Evolutionary conservation across 2,888 invertebrate genomes (phyloP).

Genomic region (Rhagium mordax): DNA sequence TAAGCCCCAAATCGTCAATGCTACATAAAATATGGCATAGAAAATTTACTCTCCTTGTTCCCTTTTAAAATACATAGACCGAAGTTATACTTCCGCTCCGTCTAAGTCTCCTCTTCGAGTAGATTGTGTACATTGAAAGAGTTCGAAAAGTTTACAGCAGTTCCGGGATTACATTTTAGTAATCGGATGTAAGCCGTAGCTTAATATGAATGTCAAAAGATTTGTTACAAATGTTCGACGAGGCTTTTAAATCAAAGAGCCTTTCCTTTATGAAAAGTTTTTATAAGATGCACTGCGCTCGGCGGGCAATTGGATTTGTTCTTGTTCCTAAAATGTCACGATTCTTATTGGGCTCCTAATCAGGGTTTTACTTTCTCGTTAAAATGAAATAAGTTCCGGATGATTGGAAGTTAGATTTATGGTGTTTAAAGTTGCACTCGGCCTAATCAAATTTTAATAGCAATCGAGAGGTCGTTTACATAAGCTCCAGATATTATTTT

Average conservation of each 20-base stretch:
- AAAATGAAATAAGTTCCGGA: background rate
- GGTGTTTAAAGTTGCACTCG: background rate
- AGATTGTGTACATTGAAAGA: slow-evolving; percentile 46
- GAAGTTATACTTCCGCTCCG: slow-evolving; percentile 10
- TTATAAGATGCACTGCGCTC: background rate
- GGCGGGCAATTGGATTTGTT: slow-evolving; percentile 1
- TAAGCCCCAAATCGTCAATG: background rate
- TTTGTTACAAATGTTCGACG: slow-evolving; percentile 46
- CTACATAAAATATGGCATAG: background rate
- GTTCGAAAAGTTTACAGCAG: slow-evolving; percentile 45
- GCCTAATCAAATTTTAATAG: background rate
- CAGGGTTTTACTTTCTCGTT: background rate
- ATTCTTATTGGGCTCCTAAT: slow-evolving; percentile 2
- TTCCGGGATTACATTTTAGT: slow-evolving; percentile 46
- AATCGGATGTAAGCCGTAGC: slow-evolving; percentile 48
- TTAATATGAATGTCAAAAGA: slow-evolving; percentile 53
- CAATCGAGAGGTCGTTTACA: background rate
- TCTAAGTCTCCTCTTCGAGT: slow-evolving; percentile 18
- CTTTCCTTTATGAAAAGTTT: slow-evolving; percentile 24
- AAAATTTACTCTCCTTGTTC: slow-evolving; percentile 28
- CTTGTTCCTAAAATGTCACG: background rate
- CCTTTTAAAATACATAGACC: background rate
- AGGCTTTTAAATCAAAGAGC: slow-evolving; percentile 38
- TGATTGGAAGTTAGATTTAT: background rate
- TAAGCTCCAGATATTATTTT: background rate